Evolutionary conservation across 2,113 vertebrate genomes (phyloP), one percentile per base, ranked within the genome.

Genomic region (Ranitomeya variabilis): DNA sequence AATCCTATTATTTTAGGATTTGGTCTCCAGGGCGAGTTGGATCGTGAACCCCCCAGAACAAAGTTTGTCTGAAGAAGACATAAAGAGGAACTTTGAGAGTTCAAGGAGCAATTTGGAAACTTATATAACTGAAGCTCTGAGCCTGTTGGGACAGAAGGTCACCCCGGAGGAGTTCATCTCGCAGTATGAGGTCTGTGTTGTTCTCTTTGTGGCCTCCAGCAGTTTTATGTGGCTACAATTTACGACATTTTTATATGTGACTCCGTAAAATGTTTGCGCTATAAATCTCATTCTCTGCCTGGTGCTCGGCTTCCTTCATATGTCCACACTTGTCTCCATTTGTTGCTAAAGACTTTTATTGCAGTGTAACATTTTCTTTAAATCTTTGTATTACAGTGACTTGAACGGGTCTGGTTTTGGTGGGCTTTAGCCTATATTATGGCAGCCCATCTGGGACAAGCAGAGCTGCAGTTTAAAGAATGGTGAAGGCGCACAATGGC

Each of bases 101-200:
- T 91, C 91, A 1, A 91, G 92, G 90, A 93, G 91, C 77, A 92
- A 93, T 0, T 91, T 95, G 0, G 94, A 95, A 84, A 90, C 90
- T 0, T 93, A 90, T 1, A 86, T 96, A 89, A 88, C 18, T 0
- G 92, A 90, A 83, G 95, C 94, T 52, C 77, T 93, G 73, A 85
- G 92, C 37, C 89, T 95, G 71, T 66, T 96, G 23, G 60, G 64
- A 86, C 91, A 93, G 51, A 93, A 91, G 90, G 89, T 90, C 23
- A 89, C 21, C 55, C 89, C 87, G 0, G 69, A 93, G 23, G 91
- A 88, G 74, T 90, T 91, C 60, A 57, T 94, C 89, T 86, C 93
- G 57, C 93, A 91, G 91, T 94, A 94, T 0, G 92, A 96, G 94
- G 96, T 95, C 37, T 7, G 94, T 90, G 37, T 26, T 67, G 11